Conservation (phyloP, 1,140 invertebrate species). For the Scaptomyza montana region DNA sequence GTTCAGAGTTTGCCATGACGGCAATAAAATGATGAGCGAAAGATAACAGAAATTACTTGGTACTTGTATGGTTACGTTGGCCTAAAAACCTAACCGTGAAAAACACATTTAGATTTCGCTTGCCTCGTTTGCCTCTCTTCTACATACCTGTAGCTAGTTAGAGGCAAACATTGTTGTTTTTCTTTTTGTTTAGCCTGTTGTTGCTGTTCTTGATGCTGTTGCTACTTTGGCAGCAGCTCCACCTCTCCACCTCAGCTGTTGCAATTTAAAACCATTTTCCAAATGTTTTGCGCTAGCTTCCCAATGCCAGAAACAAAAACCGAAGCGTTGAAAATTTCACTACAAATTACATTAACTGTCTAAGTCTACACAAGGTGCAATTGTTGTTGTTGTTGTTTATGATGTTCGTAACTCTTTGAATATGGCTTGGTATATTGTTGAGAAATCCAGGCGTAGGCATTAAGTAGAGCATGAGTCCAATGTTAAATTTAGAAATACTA, state of each 20-base stretch:
- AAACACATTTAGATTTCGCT: conserved; percentile 63
- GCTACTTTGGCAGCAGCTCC: conserved; percentile 55
- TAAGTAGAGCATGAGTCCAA: conserved; percentile 3
- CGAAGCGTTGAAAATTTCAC: conserved; percentile 75
- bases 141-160: conserved; percentile 39
- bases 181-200: neutral
- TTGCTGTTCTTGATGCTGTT: conserved; percentile 11
- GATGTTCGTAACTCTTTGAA: conserved; percentile 36
- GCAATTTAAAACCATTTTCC: conserved; percentile 78
- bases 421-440: neutral
- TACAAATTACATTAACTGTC: conserved; percentile 68
- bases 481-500: neutral
- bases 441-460: conserved; percentile 33
- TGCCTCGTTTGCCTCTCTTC: conserved; percentile 20
- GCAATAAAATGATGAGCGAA: conserved; percentile 78
- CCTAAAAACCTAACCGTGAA: conserved; percentile 76
- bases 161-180: conserved; percentile 32
- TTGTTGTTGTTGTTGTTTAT: conserved; percentile 30
- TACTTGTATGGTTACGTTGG: conserved; percentile 58
- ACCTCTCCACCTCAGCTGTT: conserved; percentile 57
- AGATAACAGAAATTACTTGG: conserved; percentile 77
- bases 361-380: conserved; percentile 24
- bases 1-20: conserved; percentile 57
- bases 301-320: conserved; percentile 41
- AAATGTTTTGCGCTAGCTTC: conserved; percentile 46